Base-by-base conservation (phyloP, 1,140 invertebrate genomes). In the Sycophaga agraensis region DNA sequence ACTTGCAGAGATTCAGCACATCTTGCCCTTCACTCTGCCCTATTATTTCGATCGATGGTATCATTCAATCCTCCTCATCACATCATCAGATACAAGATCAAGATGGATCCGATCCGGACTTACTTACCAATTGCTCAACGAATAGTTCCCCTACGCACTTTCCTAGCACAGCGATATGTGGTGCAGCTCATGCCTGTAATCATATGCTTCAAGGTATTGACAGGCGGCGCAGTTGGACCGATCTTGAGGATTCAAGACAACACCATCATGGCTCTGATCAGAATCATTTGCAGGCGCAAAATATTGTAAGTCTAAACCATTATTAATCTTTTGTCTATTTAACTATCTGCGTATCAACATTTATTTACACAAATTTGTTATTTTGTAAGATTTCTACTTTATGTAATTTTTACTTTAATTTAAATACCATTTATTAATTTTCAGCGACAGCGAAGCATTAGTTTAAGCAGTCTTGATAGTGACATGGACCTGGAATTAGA, bases 211-310 rank as follows among this genome's bases (percentile, higher is more conserved):
- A 79, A 19, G 73, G 75, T 28, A 77, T 78, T 39, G 78, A 81
- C 56, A 80, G 91, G 17, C 81, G 91, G 66, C 86, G 90, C 71
- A 92, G 91, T 54, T 93, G 91, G 91, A 91, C 91, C 8, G 90
- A 89, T 17, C 80, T 92, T 35, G 91, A 92, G 69, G 82, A 83
- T 42, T 75, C 76, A 4, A 75, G 82, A 37, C 73, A 76, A 26
- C 72, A 73, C 17, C 74, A 77, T 17, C 75, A 76, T 55, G 70
- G 67, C 39, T 75, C 72, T 24, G 71, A 74, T 19, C 76, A 80
- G 26, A 78, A 76, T 73, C 77, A 79, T 54, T 66, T 81, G 17
- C 77, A 78, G 63, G 75, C 78, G 21, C 75, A 79, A 64, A 79
- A 78, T 43, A 78, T 79, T 70, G 79, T 81, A 64, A 74, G 66